phyloP scores from a whole-genome alignment of 2,797 vertebrate species.

The Muscicapa striata region DNA sequence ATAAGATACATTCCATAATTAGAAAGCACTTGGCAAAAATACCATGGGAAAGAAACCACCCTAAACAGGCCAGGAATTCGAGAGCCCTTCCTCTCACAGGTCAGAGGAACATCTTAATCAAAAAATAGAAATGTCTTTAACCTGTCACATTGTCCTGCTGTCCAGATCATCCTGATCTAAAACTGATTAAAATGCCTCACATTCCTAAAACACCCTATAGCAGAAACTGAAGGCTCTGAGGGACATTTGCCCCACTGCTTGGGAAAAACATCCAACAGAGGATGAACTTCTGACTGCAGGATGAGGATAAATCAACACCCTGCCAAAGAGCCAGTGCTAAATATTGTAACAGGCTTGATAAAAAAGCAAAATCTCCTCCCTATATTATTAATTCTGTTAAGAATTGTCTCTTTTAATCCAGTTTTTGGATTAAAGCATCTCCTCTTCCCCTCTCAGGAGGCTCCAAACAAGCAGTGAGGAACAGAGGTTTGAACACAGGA shows the following conservation, averaged over 20 bases:
- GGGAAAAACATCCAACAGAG: not conserved
- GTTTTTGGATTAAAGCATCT: not conserved
- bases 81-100: conserved; percentile 31
- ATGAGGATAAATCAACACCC: not conserved
- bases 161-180: not conserved
- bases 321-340: not conserved
- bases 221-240: not conserved
- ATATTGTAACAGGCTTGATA: not conserved
- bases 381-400: not conserved
- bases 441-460: not conserved
- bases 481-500: not conserved
- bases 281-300: not conserved
- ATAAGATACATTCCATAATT: conserved; percentile 49
- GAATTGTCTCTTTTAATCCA: not conserved
- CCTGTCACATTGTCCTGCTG: not conserved
- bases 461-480: not conserved
- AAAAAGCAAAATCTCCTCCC: not conserved
- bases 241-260: not conserved
- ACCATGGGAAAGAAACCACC: conserved; percentile 56
- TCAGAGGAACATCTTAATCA: conserved; percentile 11
- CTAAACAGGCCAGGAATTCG: conserved; percentile 46
- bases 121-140: conserved; percentile 31
- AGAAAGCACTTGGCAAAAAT: conserved; percentile 59
- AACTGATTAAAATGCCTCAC: not conserved
- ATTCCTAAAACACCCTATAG: not conserved